Percentiles rank a stretch among this genome's conserved stretches.
phyloP scores from a whole-genome alignment of 2,888 invertebrate species.

The Ceriagrion tenellum region DNA sequence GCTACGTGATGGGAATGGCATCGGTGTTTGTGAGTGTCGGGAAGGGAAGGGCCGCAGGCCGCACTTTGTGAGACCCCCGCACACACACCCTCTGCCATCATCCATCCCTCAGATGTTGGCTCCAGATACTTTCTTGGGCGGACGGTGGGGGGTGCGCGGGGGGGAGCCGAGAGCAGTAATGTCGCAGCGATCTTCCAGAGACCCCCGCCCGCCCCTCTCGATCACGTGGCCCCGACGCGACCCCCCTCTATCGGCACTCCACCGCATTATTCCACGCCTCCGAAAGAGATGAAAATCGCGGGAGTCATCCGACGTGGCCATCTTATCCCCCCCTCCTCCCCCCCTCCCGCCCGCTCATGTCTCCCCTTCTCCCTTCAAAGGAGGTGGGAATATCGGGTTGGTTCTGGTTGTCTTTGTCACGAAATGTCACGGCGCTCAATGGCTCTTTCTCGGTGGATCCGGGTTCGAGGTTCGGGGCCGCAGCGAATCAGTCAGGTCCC shows the following conservation, averaged over 20 bases:
- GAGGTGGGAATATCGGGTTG: no score
- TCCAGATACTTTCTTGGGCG: slow-evolving; percentile 47
- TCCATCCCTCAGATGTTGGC: slow-evolving; percentile 62
- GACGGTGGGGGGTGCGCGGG: not conserved
- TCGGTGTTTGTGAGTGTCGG: not conserved
- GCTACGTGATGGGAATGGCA: slow-evolving; percentile 55
- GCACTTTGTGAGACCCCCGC: slow-evolving; percentile 1
- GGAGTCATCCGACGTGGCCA: not conserved
- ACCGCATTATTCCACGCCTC: slow-evolving; percentile 47
- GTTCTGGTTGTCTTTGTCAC: no score
- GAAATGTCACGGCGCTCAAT: no score
- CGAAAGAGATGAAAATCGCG: slow-evolving; percentile 34
- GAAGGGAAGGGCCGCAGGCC: not conserved
- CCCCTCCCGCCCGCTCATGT: not conserved
- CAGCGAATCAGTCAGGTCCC: no score
- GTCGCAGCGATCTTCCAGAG: not conserved
- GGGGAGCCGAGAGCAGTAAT: slow-evolving; percentile 20
- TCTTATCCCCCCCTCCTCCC: not conserved
- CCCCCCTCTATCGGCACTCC: not conserved
- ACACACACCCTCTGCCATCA: slow-evolving; percentile 31
- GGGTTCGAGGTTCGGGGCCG: no score
- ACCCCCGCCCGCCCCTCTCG: no score
- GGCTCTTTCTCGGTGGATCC: no score
- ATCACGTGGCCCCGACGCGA: not conserved
- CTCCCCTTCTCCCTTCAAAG: not conserved